phyloP scores from a whole-genome alignment of 2,888 invertebrate genomes.

The Nomada flava region DNA sequence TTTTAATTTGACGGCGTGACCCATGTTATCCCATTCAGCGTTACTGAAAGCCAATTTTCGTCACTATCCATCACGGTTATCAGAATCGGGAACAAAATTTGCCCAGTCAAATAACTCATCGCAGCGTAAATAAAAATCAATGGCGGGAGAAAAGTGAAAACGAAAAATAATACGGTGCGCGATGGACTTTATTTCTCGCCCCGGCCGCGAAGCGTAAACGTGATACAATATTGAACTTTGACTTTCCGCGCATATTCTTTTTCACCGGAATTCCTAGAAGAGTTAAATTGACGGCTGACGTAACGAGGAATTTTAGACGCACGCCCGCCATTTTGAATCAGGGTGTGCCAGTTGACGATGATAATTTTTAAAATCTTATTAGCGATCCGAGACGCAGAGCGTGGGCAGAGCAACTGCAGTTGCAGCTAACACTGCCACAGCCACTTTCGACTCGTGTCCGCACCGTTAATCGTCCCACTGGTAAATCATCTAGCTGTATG shows the following conservation, averaged over 20 bases:
- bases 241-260: neutral
- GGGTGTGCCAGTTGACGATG: constrained; percentile 46
- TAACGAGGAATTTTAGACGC: neutral
- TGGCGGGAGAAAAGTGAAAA: no score
- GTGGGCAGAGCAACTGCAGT: constrained; percentile 33
- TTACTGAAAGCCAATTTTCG: no score
- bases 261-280: neutral
- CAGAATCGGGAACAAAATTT: no score
- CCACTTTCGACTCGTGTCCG: constrained; percentile 42
- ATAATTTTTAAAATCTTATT: constrained; percentile 35
- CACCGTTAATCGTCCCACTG: constrained; percentile 58
- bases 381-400: constrained; percentile 5
- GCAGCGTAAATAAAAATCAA: no score
- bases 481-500: constrained; percentile 44
- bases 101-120: no score
- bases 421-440: constrained; percentile 35
- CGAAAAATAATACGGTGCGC: no score
- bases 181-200: no score
- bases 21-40: no score
- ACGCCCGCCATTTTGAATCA: constrained; percentile 5
- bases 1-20: no score
- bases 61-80: no score
- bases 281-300: neutral
- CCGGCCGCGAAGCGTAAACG: neutral
- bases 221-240: neutral